Evolutionary conservation across 2,797 vertebrate genomes (phyloP).

Genomic region (Jordanella pulchra): DNA sequence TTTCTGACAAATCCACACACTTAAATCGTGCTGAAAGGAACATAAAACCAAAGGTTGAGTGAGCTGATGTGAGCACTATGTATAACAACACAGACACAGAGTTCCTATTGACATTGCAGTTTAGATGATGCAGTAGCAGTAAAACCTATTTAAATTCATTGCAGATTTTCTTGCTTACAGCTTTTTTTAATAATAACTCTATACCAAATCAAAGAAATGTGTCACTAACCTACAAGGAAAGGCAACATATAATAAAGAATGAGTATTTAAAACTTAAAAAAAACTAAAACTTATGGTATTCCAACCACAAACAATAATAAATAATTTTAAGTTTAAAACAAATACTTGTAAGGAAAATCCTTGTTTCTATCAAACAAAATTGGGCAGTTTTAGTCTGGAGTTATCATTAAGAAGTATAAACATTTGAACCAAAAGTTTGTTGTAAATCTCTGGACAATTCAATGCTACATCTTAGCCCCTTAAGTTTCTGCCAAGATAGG

Average conservation of each 20-base stretch:
- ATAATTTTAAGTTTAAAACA: neutral
- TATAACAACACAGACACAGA: constrained; percentile 50
- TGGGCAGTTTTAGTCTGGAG: too few relatives aligned
- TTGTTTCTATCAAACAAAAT: too few relatives aligned
- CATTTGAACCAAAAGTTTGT: neutral
- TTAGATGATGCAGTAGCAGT: constrained; percentile 23
- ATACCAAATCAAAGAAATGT: neutral
- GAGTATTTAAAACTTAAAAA: neutral
- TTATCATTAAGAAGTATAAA: too few relatives aligned
- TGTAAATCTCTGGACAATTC: neutral
- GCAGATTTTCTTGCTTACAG: neutral
- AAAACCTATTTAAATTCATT: constrained; percentile 7
- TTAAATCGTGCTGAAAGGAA: constrained; percentile 53
- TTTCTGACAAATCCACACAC: constrained; percentile 51
- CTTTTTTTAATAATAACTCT: neutral
- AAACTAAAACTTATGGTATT: neutral
- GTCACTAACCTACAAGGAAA: neutral
- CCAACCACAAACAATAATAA: neutral
- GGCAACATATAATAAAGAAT: neutral
- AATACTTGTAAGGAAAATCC: too few relatives aligned
- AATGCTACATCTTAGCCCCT: too few relatives aligned
- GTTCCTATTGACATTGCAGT: constrained; percentile 34
- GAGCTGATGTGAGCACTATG: constrained; percentile 53
- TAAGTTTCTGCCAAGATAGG: too few relatives aligned
- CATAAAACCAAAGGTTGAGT: constrained; percentile 52